Percentiles rank a stretch among this genome's conserved stretches.
These are phyloP conservation scores for Pomacea canaliculata DNA, from an alignment of 2,888 invertebrate genomes.

Conservation along the genomic window DNA sequence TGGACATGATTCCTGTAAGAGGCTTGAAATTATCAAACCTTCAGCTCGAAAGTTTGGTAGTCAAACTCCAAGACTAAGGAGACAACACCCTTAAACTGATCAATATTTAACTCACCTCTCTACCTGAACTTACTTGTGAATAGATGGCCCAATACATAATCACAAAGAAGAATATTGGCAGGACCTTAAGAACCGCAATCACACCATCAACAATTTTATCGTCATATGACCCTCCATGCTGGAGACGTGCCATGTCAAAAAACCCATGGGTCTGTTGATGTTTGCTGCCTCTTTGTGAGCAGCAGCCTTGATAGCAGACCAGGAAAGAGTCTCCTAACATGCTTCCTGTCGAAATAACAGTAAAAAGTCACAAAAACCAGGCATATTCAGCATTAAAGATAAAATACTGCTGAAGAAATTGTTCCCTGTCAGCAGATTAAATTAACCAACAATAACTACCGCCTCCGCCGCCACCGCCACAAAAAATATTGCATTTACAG, in stretches of 20 bases:
- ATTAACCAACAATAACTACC: background rate
- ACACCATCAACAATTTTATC: constrained; percentile 55
- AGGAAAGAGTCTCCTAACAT: constrained; percentile 41
- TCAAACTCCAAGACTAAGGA: no score
- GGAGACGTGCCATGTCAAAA: constrained; percentile 37
- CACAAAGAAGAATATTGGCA: constrained; percentile 56
- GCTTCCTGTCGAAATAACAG: constrained; percentile 38
- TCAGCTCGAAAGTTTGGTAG: no score
- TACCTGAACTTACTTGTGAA: constrained; percentile 47
- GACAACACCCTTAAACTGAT: no score
- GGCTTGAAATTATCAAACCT: no score
- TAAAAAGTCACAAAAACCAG: background rate
- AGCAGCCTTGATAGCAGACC: constrained; percentile 42
- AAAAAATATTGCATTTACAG: no score
- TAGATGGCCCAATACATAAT: constrained; percentile 61
- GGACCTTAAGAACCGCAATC: constrained; percentile 47
- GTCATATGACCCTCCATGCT: constrained; percentile 50
- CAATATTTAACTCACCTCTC: no score
- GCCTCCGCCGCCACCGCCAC: background rate
- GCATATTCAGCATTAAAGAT: background rate
- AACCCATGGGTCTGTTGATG: constrained; percentile 1
- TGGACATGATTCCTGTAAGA: no score
- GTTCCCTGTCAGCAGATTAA: background rate
- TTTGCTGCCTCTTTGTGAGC: constrained; percentile 11
- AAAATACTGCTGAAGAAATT: background rate